These are phyloP conservation scores for Achroia grisella DNA, from an alignment of 1,140 invertebrate species.

Conservation along the genomic window DNA sequence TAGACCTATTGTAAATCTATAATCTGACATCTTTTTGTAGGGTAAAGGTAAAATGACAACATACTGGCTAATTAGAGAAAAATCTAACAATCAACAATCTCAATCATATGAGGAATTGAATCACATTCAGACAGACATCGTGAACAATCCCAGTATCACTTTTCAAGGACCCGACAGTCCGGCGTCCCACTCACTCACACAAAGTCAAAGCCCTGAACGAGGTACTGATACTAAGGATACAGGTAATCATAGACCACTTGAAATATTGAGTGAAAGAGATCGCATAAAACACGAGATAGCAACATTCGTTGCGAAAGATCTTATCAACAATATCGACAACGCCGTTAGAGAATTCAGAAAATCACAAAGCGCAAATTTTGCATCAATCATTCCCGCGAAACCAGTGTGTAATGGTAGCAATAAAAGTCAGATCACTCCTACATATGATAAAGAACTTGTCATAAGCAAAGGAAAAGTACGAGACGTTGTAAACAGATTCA, in stretches of 20 bases:
- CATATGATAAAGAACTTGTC: constrained; percentile 60
- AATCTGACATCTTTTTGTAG: constrained; percentile 65
- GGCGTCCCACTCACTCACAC: constrained; percentile 52
- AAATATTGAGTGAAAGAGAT: constrained; percentile 53
- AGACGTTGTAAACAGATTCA: constrained; percentile 67
- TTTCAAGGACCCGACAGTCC: constrained; percentile 67
- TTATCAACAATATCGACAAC: constrained; percentile 62
- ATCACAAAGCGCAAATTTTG: constrained; percentile 50
- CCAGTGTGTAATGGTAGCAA: constrained; percentile 49
- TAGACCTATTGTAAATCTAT: no score
- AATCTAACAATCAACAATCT: constrained; percentile 15
- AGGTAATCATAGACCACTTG: constrained; percentile 21
- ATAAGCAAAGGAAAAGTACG: constrained; percentile 70
- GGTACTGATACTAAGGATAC: constrained; percentile 34
- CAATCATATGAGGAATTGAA: constrained; percentile 18
- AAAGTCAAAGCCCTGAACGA: constrained; percentile 56
- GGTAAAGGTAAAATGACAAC: constrained; percentile 92
- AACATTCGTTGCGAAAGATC: constrained; percentile 63
- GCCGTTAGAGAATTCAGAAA: constrained; percentile 58
- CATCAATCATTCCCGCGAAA: constrained; percentile 24
- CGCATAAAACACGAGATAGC: constrained; percentile 66
- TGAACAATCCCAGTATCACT: constrained; percentile 59
- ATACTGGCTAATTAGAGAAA: constrained; percentile 90
- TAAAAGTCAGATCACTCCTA: constrained; percentile 53
- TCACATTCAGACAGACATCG: constrained; percentile 22